Percentiles rank a stretch among this genome's conserved stretches.
These are phyloP conservation scores for Nycticebus coucang DNA, from an alignment of 2,113 vertebrate genomes.

Conservation along the genomic window DNA sequence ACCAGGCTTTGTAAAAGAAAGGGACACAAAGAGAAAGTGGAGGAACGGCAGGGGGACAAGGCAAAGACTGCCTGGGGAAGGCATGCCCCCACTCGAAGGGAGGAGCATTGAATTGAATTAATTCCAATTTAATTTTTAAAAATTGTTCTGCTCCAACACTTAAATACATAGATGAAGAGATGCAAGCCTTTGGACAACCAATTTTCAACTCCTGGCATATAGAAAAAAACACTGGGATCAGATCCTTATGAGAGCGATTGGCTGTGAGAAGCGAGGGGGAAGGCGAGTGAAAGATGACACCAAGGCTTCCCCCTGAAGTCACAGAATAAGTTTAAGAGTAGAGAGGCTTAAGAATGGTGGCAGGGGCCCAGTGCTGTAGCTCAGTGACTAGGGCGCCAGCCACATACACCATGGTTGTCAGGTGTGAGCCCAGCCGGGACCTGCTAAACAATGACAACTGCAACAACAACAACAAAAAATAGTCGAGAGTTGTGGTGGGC, in stretches of 20 bases:
- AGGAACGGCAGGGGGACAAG: not conserved
- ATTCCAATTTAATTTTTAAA: not conserved
- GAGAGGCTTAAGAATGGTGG: no score
- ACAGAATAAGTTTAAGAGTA: not conserved
- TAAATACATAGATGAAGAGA: not conserved
- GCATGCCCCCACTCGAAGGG: not conserved
- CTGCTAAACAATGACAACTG: no score
- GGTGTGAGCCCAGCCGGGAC: no score
- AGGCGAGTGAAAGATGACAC: not conserved
- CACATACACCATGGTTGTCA: no score
- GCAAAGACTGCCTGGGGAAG: not conserved
- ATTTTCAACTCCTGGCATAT: not conserved
- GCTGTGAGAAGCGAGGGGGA: not conserved
- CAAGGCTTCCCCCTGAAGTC: not conserved
- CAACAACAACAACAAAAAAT: no score
- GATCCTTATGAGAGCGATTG: not conserved
- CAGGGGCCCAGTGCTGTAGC: no score
- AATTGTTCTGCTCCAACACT: not conserved
- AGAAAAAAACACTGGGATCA: not conserved
- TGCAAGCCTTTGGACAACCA: not conserved
- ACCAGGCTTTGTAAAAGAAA: not conserved
- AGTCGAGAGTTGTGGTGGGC: no score
- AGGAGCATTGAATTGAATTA: not conserved
- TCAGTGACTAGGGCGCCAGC: no score
- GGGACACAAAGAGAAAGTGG: not conserved